Base-by-base conservation (phyloP, 2,888 invertebrate species). In the Shargacucullia verbasci region DNA sequence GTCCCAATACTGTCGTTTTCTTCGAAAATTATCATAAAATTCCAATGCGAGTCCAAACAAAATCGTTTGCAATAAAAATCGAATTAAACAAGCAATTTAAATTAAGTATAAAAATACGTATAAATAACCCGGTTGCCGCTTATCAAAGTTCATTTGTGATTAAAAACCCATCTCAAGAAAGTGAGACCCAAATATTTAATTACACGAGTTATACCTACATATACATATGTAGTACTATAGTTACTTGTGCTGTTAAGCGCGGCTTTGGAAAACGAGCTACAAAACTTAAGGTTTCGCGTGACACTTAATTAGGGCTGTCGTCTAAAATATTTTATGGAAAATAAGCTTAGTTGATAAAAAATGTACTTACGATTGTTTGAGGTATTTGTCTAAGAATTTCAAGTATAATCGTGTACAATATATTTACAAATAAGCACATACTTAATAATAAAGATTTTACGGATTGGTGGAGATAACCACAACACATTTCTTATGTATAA, bases 221-320 rank as follows among this genome's bases (percentile, higher is more conserved):
- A n/a, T n/a, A n/a, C n/a, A n/a, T n/a, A n/a, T n/a, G n/a, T n/a
- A n/a, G n/a, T n/a, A n/a, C n/a, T n/a, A n/a, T n/a, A n/a, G n/a
- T n/a, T n/a, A 56, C 61, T 73, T 62, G 65, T 40, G 40, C 62
- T 20, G 20, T 6, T 29, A 6, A 1, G 29, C 29, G 39, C 45
- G 46, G 59, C 55, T 34, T 55, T 38, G 56, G 67, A 79, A 80
- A 84, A 75, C 67, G 64, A 73, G 65, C 52, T 59, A 76, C 60
- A 70, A 70, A 72, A 79, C 64, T 70, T 70, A 54, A 61, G 71
- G 79, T 70, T 77, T 81, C 75, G 82, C 81, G 71, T 78, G 80
- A 76, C 80, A 80, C 48, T 72, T 43, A 2, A 6, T 46, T 56
- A 74, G 74, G 74, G 74, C 0, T 74, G 59, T 0, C 39, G 33